Conservation (phyloP, 2,888 invertebrate genomes). For the Lasioglossum calceatum region DNA sequence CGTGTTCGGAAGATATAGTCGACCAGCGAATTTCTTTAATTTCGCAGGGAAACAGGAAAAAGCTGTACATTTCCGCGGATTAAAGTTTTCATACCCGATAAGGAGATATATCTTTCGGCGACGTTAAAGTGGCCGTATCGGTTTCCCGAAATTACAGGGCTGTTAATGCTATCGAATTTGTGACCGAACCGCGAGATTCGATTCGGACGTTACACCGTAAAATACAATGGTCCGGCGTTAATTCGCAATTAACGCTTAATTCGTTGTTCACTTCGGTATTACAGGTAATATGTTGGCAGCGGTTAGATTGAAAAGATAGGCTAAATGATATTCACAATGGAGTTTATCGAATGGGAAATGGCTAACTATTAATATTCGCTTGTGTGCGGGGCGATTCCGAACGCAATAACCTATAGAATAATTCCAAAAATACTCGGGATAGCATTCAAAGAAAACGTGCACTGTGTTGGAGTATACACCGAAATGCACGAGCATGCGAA, state of each 20-base stretch:
- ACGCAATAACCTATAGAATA: background rate
- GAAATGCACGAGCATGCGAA: too few relatives aligned
- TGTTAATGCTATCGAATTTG: conserved; percentile 17
- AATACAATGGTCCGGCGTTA: conserved; percentile 19
- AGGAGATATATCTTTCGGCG: background rate
- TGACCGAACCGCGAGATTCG: conserved; percentile 22
- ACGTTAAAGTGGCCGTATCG: conserved; percentile 11
- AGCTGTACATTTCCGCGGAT: background rate
- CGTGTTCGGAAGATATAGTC: background rate
- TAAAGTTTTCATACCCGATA: background rate
- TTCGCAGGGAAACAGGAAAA: background rate
- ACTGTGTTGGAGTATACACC: too few relatives aligned
- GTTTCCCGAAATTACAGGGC: conserved; percentile 5
- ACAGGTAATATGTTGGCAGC: background rate
- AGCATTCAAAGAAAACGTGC: background rate
- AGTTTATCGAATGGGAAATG: background rate
- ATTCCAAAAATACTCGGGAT: background rate
- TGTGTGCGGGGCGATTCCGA: background rate
- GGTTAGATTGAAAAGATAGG: conserved; percentile 20
- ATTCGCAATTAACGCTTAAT: conserved; percentile 36
- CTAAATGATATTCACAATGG: conserved; percentile 4
- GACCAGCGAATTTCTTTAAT: background rate
- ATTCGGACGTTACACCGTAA: conserved; percentile 21
- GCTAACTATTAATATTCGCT: background rate
- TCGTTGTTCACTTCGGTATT: conserved; percentile 18